Conservation (phyloP, 2,888 invertebrate species). For the Baronia brevicornis region DNA sequence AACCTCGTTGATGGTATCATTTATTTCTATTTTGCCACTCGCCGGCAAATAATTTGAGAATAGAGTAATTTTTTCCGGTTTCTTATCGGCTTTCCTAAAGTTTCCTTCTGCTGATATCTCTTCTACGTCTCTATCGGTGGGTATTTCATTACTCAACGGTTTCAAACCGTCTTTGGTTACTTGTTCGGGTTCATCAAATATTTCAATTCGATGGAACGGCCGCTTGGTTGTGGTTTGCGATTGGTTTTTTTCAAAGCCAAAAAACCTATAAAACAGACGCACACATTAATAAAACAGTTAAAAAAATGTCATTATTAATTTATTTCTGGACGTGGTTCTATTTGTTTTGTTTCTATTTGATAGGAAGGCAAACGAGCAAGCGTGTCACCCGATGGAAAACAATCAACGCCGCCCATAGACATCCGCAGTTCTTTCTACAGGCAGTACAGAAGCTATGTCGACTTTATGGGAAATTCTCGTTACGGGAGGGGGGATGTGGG, state of each 20-base stretch:
- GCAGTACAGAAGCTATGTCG: no score
- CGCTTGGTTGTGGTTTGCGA: slow-evolving; percentile 30
- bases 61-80: slow-evolving; percentile 56
- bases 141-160: slow-evolving; percentile 42
- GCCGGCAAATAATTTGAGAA: slow-evolving; percentile 46
- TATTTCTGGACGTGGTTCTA: neutral
- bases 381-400: no score
- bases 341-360: no score
- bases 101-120: slow-evolving; percentile 45
- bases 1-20: slow-evolving; percentile 25
- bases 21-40: slow-evolving; percentile 22
- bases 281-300: neutral
- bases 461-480: no score
- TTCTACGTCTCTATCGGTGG: slow-evolving; percentile 45
- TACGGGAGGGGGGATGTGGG: neutral
- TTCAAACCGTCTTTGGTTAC: slow-evolving; percentile 27
- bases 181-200: slow-evolving; percentile 36
- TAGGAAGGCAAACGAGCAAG: no score
- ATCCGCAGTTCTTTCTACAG: no score
- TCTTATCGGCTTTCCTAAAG: slow-evolving; percentile 35
- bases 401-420: no score
- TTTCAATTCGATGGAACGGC: slow-evolving; percentile 39
- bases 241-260: slow-evolving; percentile 39
- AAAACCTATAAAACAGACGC: slow-evolving; percentile 38
- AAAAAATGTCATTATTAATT: neutral